A percentile compares a stretch with the other conserved stretches of the same genome.
phyloP scores from a whole-genome alignment of 2,888 invertebrate species.

The Diarsia dahlii region DNA sequence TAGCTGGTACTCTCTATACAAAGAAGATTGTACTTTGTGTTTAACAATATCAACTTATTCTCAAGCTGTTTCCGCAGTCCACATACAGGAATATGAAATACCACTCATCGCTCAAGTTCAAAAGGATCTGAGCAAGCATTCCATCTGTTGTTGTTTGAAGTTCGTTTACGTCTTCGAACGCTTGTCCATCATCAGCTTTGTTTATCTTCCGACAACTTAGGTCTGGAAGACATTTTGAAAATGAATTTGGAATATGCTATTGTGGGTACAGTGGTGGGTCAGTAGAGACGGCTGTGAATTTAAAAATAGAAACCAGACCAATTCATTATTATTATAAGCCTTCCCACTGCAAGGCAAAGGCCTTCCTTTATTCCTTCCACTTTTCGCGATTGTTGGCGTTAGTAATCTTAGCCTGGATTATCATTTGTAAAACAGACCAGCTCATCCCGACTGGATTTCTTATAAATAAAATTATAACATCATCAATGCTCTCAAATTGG shows the following conservation, averaged over 20 bases:
- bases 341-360: too few relatives aligned
- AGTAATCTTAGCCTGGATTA: too few relatives aligned
- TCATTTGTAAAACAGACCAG: too few relatives aligned
- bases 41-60: neutral
- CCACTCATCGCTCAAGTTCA: constrained; percentile 46
- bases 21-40: neutral
- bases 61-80: constrained; percentile 11
- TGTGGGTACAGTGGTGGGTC: neutral
- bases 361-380: too few relatives aligned
- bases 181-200: constrained; percentile 63
- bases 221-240: constrained; percentile 52
- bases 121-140: constrained; percentile 47
- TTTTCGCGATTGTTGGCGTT: too few relatives aligned
- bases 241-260: constrained; percentile 8
- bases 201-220: constrained; percentile 60
- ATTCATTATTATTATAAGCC: too few relatives aligned
- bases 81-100: constrained; percentile 47
- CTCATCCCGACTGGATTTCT: too few relatives aligned
- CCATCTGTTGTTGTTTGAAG: constrained; percentile 58
- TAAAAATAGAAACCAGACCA: neutral
- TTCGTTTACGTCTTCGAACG: constrained; percentile 33
- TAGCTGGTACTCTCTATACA: neutral
- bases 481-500: neutral
- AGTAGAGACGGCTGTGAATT: neutral
- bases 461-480: neutral